phyloP scores from a whole-genome alignment of 2,113 vertebrate species.

The Oplegnathus fasciatus region DNA sequence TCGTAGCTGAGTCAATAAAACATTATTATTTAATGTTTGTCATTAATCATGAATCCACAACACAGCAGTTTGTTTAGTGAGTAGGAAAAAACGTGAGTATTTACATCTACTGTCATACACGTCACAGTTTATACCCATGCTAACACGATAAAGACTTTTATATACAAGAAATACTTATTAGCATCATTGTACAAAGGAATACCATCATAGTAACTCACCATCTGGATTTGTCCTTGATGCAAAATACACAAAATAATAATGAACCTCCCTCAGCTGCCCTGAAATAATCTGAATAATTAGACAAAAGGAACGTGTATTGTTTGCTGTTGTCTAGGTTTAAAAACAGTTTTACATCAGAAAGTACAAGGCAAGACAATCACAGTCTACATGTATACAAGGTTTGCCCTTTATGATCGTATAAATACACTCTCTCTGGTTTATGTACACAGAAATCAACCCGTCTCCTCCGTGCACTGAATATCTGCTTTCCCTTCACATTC shows the following conservation, averaged over 20 bases:
- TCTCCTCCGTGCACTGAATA: constrained; percentile 68
- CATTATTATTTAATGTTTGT: constrained; percentile 85
- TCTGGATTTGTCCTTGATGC: constrained; percentile 76
- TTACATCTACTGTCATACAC: constrained; percentile 94
- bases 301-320: constrained; percentile 66
- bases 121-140: constrained; percentile 92
- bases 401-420: constrained; percentile 89
- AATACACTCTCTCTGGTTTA: constrained; percentile 89
- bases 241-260: constrained; percentile 81
- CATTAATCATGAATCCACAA: constrained; percentile 94
- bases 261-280: constrained; percentile 55
- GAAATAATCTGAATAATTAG: constrained; percentile 62
- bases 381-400: constrained; percentile 89
- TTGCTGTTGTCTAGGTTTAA: constrained; percentile 67
- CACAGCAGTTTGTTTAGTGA: constrained; percentile 91
- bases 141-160: constrained; percentile 91
- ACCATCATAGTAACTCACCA: constrained; percentile 36
- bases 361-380: constrained; percentile 90
- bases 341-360: constrained; percentile 93
- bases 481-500: constrained; percentile 45
- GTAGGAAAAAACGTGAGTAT: constrained; percentile 88
- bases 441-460: constrained; percentile 87
- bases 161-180: constrained; percentile 85
- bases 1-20: constrained; percentile 74
- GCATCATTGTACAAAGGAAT: constrained; percentile 88